These are phyloP conservation scores for Gyrodactylus bullatarudis DNA, from an alignment of 1,140 invertebrate species.

Conservation along the genomic window DNA sequence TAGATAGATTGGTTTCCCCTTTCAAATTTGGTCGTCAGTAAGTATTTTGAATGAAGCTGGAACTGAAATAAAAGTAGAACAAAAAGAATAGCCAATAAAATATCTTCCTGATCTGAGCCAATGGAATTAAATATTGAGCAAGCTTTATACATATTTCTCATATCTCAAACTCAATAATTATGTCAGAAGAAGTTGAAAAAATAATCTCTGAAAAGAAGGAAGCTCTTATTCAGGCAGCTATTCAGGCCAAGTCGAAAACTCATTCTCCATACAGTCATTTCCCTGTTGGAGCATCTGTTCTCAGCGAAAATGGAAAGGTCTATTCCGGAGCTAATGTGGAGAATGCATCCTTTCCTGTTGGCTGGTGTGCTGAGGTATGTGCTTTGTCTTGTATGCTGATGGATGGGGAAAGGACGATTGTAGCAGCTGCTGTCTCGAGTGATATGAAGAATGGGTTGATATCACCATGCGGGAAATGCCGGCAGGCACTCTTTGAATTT, in stretches of 20 bases:
- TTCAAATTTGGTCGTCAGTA: too few relatives aligned
- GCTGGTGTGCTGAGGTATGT: background rate
- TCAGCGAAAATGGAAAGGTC: background rate
- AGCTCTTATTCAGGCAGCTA: background rate
- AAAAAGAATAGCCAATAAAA: too few relatives aligned
- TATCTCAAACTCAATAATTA: too few relatives aligned
- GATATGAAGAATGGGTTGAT: background rate
- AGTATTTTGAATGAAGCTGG: too few relatives aligned
- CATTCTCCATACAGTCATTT: background rate
- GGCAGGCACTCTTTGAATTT: background rate
- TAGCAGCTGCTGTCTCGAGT: background rate
- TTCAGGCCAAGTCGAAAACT: background rate
- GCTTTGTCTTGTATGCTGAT: background rate
- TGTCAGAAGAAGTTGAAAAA: background rate
- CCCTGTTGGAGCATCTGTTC: background rate
- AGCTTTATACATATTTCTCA: too few relatives aligned
- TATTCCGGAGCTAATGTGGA: background rate
- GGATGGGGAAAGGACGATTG: background rate
- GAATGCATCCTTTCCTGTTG: background rate
- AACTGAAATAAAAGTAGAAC: too few relatives aligned
- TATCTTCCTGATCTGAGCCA: too few relatives aligned
- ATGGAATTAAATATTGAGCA: too few relatives aligned
- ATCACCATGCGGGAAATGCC: background rate
- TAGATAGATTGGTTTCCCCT: too few relatives aligned
- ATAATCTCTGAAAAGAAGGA: background rate